A percentile compares a stretch with the other conserved stretches of the same genome.
These are phyloP conservation scores for Aspidapion aeneum DNA, from an alignment of 2,888 invertebrate genomes.

Conservation along the genomic window DNA sequence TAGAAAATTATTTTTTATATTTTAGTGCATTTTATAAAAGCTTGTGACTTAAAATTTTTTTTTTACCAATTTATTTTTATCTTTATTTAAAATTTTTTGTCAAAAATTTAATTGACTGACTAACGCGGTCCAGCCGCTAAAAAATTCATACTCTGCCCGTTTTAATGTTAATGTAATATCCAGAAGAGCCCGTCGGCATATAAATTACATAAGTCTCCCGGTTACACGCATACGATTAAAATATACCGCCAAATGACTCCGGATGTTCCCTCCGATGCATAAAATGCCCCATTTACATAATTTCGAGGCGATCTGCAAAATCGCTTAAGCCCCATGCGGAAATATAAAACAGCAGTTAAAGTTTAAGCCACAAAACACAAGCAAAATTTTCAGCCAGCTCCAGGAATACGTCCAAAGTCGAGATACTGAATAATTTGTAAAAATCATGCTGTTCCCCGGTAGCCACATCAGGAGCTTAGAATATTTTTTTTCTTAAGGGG, in stretches of 20 bases:
- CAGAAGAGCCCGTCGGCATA: not conserved
- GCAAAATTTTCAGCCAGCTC: not conserved
- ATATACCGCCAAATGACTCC: not conserved
- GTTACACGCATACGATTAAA: not conserved
- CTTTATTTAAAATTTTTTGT: no score
- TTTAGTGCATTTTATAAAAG: no score
- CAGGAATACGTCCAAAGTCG: not conserved
- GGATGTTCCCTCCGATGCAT: not conserved
- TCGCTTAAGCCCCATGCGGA: not conserved
- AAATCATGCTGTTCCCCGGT: not conserved
- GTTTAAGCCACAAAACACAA: not conserved
- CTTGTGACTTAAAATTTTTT: no score
- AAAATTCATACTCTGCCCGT: not conserved
- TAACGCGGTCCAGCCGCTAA: not conserved
- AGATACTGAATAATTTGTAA: not conserved
- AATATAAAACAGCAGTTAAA: not conserved
- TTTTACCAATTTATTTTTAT: no score
- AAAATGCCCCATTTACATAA: not conserved
- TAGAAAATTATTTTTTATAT: no score
- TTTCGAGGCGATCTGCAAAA: not conserved
- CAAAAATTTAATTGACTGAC: not conserved
- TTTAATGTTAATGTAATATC: not conserved
- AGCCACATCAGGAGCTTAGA: not conserved
- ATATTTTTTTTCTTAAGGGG: no score
- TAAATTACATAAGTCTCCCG: not conserved